These are phyloP conservation scores for Trididemnum clinides DNA, from an alignment of 23 tunicate genomes.

Conservation along the genomic window DNA sequence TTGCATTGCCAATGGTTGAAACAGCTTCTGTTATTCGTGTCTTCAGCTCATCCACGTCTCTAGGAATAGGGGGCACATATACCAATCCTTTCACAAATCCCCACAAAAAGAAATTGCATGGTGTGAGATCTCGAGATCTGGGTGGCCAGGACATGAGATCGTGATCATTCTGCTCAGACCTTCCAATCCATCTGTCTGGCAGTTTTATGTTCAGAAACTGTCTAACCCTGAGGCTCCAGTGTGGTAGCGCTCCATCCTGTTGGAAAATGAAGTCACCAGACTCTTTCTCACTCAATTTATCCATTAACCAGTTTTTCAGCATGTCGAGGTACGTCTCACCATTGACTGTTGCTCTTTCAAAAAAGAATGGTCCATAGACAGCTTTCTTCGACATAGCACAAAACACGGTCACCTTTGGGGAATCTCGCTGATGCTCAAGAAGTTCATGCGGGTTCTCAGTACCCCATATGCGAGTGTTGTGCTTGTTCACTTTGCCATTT, in stretches of 20 bases:
- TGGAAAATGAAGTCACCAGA: conserved; percentile 21
- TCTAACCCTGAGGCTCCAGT: conserved; percentile 29
- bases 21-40: background rate
- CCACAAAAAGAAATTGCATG: conserved; percentile 30
- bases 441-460: no score
- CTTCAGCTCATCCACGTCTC: conserved; percentile 11
- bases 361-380: no score
- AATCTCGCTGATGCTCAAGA: no score
- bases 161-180: background rate
- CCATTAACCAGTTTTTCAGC: conserved; percentile 21
- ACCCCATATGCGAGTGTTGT: no score
- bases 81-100: conserved; percentile 20
- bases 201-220: conserved; percentile 6
- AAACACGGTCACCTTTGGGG: no score
- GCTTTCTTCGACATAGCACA: no score
- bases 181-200: conserved; percentile 26
- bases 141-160: conserved; percentile 3
- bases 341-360: no score
- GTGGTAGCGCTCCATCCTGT: conserved; percentile 26
- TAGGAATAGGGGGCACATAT: conserved; percentile 5
- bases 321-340: conserved; percentile 16
- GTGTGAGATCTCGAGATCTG: conserved; percentile 18
- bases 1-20: conserved; percentile 10
- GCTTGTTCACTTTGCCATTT: no score
- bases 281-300: conserved; percentile 2